A percentile compares a stretch with the other conserved stretches of the same genome.
phyloP scores from a whole-genome alignment of 2,888 invertebrate genomes.

The Ypsolopha sequella region DNA sequence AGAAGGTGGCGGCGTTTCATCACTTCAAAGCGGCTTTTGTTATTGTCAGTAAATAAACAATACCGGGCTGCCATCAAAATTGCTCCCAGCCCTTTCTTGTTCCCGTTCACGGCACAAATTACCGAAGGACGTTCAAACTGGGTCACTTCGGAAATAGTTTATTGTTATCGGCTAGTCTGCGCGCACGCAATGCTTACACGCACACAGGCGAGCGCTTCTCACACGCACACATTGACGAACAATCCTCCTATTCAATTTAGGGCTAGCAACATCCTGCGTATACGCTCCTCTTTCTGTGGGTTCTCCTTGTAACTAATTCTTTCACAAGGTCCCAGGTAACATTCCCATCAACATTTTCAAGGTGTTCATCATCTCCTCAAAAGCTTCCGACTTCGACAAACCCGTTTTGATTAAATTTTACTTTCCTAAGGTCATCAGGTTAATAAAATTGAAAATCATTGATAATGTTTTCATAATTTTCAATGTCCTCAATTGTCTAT shows the following conservation, averaged over 20 bases:
- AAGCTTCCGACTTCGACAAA: constrained; percentile 52
- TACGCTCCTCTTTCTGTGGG: not conserved
- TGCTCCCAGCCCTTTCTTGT: constrained; percentile 64
- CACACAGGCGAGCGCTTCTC: constrained; percentile 41
- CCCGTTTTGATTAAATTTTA: constrained; percentile 18
- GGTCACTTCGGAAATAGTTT: constrained; percentile 72
- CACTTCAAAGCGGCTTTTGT: constrained; percentile 32
- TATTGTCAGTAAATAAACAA: constrained; percentile 31
- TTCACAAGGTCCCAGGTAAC: constrained; percentile 44
- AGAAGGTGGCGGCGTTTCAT: constrained; percentile 14
- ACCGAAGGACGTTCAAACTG: constrained; percentile 67
- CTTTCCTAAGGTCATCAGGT: constrained; percentile 57
- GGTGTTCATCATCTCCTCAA: not conserved
- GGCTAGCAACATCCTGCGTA: constrained; percentile 42
- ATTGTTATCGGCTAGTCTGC: constrained; percentile 68
- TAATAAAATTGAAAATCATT: constrained; percentile 55
- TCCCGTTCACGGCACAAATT: constrained; percentile 67
- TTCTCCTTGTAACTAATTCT: constrained; percentile 17
- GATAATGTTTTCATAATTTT: constrained; percentile 41
- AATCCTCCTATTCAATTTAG: constrained; percentile 40
- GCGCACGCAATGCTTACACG: constrained; percentile 58
- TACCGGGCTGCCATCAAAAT: constrained; percentile 40
- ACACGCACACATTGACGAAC: constrained; percentile 51
- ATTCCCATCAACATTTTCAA: not conserved
- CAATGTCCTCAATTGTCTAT: constrained; percentile 40